Evolutionary conservation across 2,888 invertebrate genomes (phyloP).

Genomic region (Gastrophysa polygoni): DNA sequence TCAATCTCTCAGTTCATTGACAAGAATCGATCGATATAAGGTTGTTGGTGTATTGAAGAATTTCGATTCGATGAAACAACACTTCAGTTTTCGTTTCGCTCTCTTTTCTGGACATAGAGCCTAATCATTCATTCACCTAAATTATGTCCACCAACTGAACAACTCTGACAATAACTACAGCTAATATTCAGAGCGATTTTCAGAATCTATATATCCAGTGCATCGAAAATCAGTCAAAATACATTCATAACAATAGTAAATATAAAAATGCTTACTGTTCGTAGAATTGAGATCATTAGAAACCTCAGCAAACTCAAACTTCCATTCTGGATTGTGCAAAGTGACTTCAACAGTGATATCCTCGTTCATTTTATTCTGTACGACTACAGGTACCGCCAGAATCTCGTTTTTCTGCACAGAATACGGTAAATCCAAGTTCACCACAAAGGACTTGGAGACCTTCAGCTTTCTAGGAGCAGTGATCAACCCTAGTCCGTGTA

Average conservation of each 20-base stretch:
- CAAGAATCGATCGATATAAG: too few relatives aligned
- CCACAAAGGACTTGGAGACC: conserved; percentile 84
- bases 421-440: conserved; percentile 86
- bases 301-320: conserved; percentile 81
- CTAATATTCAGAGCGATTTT: too few relatives aligned
- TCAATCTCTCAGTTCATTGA: too few relatives aligned
- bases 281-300: conserved; percentile 75
- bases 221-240: too few relatives aligned
- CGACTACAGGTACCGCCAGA: conserved; percentile 83
- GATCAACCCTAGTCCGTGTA: conserved; percentile 78
- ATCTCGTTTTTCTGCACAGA: conserved; percentile 89
- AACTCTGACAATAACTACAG: too few relatives aligned
- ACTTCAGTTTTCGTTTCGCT: too few relatives aligned
- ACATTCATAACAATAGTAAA: neutral
- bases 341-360: conserved; percentile 81
- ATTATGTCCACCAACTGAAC: too few relatives aligned
- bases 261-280: conserved; percentile 64
- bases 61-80: too few relatives aligned
- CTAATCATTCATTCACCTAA: too few relatives aligned
- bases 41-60: too few relatives aligned
- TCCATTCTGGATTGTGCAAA: conserved; percentile 79
- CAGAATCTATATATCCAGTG: too few relatives aligned
- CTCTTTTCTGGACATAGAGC: too few relatives aligned
- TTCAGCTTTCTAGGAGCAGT: conserved; percentile 68
- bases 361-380: conserved; percentile 86